Base-by-base conservation (phyloP, 2,113 vertebrate genomes). In the Ptilonorhynchus violaceus region DNA sequence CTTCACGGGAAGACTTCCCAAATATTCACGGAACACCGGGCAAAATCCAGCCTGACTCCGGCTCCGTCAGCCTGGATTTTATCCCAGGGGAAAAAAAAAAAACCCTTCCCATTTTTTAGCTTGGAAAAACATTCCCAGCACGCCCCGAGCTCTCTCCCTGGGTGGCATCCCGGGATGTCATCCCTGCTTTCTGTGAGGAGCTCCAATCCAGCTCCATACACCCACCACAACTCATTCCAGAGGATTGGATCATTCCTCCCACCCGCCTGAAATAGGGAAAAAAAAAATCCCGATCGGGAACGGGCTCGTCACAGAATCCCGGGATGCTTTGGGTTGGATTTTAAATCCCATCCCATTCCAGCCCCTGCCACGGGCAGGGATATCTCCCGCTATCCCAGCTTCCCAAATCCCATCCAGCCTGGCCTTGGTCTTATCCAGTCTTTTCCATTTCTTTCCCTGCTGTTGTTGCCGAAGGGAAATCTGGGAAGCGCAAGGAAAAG, bases 1-100 rank as follows among this genome's bases (percentile, higher is more conserved):
- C 91, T 91, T 94, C 95, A 58, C 3, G 62, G 95, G 68, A 76
- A 97, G 88, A 79, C 87, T 96, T 87, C 70, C 86, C 92, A 89
- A 97, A 93, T 66, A 87, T 78, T 97, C 96, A 85, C 52, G 92
- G 94, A 97, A 44, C 93, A 97, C 95, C 95, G 96, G 97, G 97
- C 93, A 95, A 86, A 97, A 96, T 27, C 75, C 93, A 95, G 95
- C 80, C 91, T 96, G 97, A 97, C 96, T 97, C 96, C 37, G 89
- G 81, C 94, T 90, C 85, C 92, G 95, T 96, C 93, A 96, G 75
- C 96, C 85, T 31, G 77, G 49, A 89, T 95, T 96, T 93, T 91
- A 91, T 81, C 82, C 91, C 84, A 66, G 64, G 9, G 0, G 37
- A 11, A 41, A 9, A 16, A 31, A 30, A 73, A 83, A 89, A 56